Conservation (phyloP, 2,888 invertebrate genomes). For the Chrysolina haemoptera region DNA sequence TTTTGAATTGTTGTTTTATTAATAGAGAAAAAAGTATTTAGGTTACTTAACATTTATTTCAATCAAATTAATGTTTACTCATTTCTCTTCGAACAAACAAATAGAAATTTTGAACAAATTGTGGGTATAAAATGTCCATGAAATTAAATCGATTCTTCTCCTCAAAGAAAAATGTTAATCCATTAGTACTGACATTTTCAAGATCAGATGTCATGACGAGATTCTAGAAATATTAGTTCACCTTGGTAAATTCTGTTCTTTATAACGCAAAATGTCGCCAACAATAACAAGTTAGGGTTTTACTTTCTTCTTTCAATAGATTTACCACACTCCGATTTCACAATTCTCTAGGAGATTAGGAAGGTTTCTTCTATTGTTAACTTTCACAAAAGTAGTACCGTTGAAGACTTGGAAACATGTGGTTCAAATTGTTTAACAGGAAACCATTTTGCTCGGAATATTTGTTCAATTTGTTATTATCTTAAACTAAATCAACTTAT, state of each 20-base stretch:
- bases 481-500: no score
- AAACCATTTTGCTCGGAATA: background rate
- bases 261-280: slow-evolving; percentile 35
- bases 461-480: background rate
- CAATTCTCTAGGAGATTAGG: slow-evolving; percentile 36
- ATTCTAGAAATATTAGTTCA: slow-evolving; percentile 5
- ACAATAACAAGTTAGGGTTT: slow-evolving; percentile 38
- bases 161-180: background rate
- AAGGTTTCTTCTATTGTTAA: slow-evolving; percentile 33
- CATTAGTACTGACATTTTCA: background rate
- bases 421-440: slow-evolving; percentile 10
- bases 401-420: slow-evolving; percentile 12
- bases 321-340: slow-evolving; percentile 42
- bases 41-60: no score
- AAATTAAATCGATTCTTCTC: no score
- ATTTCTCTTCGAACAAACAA: no score
- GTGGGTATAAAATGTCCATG: no score
- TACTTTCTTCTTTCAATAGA: slow-evolving; percentile 40
- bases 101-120: no score
- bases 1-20: no score
- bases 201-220: background rate
- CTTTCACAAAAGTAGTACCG: slow-evolving; percentile 17
- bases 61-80: no score
- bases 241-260: slow-evolving; percentile 18
- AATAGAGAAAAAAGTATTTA: no score